Base-by-base conservation (phyloP, 2,888 invertebrate genomes). In the Idaea biselata region DNA sequence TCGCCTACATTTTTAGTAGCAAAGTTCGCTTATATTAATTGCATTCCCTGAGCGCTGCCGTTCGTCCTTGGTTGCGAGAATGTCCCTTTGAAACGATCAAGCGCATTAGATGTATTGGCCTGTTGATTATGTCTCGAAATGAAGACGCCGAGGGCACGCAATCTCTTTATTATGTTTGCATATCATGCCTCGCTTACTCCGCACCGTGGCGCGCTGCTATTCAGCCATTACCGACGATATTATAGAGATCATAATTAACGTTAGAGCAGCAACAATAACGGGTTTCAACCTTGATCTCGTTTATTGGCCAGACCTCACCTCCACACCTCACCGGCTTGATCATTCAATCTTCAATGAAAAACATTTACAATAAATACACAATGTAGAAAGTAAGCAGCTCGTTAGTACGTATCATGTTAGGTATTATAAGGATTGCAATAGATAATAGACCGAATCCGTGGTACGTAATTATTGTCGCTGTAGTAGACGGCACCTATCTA, bases 221-320 rank as follows among this genome's bases (percentile, higher is more conserved):
- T 74, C 68, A 73, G 66, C 65, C 71, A 65, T 72, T 69, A 75
- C 68, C 60, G 70, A 70, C 64, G 75, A 78, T 82, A 79, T 85
- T 82, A 25, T 25, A 84, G 78, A 81, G 70, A 73, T 75, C 72
- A 73, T 86, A 85, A 88, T 89, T 87, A 89, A 76, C 81, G 76
- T 75, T 75, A 73, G 76, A 81, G 72, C 74, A 81, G 80, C 76
- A 84, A 87, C 86, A 86, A 89, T 87, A 86, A 80, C 74, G 72
- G 73, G 68, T 68, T 65, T 69, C 81, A 76, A 84, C 90, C 90
- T 88, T 91, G 90, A 85, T 88, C 90, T 86, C 81, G 80, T 82
- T 90, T 72, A 68, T 68, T 69, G 68, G 68, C 73, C 77, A 70
- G 70, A 72, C 74, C 73, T 73, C 71, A 71, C 74, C 78, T 81